Evolutionary conservation across 35 echinoderm and acorn worm species (phyloP), one percentile per base, ranked within the genome.

Genomic region (Lytechinus variegatus): DNA sequence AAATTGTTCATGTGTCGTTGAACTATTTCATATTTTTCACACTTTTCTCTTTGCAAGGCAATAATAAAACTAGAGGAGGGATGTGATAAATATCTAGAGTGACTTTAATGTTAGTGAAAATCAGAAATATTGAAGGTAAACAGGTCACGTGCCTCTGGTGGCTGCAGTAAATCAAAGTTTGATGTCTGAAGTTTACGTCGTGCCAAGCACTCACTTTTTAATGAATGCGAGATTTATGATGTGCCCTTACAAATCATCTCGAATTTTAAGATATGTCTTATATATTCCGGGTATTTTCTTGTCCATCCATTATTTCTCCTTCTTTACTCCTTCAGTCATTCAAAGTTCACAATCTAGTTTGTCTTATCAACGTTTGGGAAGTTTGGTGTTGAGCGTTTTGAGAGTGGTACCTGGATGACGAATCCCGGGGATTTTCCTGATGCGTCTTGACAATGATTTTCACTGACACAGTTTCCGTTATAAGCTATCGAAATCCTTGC

Each of bases 1-100:
- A 79, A 79, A 79, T 79, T 90, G 88, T 90, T 19, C 33, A 54
- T 52, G 88, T 90, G 88, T 90, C 88, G 88, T 90, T 90, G 88
- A 52, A 90, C 88, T 90, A 44, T 54, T 14, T 54, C 5, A 44
- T 90, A 90, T 33, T 90, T n/a, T 54, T 54, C 27, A 44, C 88
- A 52, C 88, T 8, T 90, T 52, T 90, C 21, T 79, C 66, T 79
- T 79, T 79, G 16, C n/a, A 79, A 19, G 66, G 66, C 66, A 24
- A 79, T 79, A 79, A 79, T n/a, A 79, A 79, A 79, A 79, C 8
- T 19, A 19, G 19, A n/a, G 66, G 66, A 58, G 56, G 12, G 16
- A 14, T 79, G 66, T 79, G 66, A 79, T 79, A 79, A 79, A 19
- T 79, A 79, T 79, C 66, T 79, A 16, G n/a, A 79, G 12, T 79